Evolutionary conservation across 2,113 vertebrate genomes (phyloP).

Genomic region (Megaceryle torquata): DNA sequence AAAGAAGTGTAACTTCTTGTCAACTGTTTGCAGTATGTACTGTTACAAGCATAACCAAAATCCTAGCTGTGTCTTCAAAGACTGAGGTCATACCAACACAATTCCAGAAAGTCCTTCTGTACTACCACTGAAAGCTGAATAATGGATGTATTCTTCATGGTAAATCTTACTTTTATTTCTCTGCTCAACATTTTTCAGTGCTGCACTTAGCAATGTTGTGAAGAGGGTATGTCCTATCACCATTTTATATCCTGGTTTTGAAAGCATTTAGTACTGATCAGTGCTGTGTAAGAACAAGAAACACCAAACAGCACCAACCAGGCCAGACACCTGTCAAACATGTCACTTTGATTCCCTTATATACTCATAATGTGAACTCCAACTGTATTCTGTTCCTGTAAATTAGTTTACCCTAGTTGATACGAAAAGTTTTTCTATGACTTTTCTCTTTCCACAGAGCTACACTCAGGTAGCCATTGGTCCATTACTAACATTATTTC

Average conservation of each 20-base stretch:
- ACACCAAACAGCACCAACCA: background rate
- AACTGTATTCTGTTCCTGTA: background rate
- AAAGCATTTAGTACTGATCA: background rate
- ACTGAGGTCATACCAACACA: background rate
- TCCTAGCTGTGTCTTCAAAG: background rate
- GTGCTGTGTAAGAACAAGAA: background rate
- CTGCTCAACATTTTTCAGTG: background rate
- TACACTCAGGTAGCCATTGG: background rate
- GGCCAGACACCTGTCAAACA: background rate
- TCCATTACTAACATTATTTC: background rate
- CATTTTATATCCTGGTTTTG: background rate
- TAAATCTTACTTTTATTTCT: background rate
- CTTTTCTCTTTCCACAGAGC: background rate
- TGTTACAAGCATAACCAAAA: background rate
- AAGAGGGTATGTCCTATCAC: background rate
- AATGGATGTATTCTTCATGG: background rate
- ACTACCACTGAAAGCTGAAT: background rate
- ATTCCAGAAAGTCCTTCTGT: background rate
- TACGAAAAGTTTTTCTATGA: background rate
- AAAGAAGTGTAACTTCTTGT: background rate
- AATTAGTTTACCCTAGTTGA: background rate
- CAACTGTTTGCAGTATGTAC: background rate
- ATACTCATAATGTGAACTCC: background rate
- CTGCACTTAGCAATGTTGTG: background rate
- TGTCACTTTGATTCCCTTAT: background rate